Evolutionary conservation across 2,113 vertebrate genomes (phyloP), one percentile per base, ranked within the genome.

Genomic region (Oreochromis spilurus): DNA sequence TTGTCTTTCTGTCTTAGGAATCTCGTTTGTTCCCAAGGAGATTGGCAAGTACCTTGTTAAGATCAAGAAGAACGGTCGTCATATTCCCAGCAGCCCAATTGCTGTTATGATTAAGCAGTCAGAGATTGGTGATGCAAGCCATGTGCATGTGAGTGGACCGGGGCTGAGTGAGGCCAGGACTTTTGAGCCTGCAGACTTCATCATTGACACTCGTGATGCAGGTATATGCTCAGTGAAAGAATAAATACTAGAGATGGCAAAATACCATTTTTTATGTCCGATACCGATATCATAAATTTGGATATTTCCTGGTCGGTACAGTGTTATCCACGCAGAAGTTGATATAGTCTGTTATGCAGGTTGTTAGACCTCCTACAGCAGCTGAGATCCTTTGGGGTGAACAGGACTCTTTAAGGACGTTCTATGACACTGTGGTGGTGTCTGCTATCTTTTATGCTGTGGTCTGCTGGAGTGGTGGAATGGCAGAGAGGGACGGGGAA

Each of bases 1-100:
- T 58, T 6, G 78, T 12, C 10, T 82, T 7, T 80, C 54, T 36
- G 17, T 53, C 17, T 3, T 89, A 97, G 97, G 97, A 1, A 97
- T 98, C 90, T 98, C 97, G 0, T 98, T 98, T 60, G 96, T 97
- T 21, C 98, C 97, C 4, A 98, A 97, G 88, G 97, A 98, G 96
- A 97, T 96, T 1, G 97, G 97, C 1, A 97, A 98, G 85, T 97
- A 98, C 88, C 84, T 98, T 34, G 97, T 98, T 4, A 98, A 97
- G 53, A 97, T 98, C 78, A 97, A 97, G 94, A 98, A 97, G 92
- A 97, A 97, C 2, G 97, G 97, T 1, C 95, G 96, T 36, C 97
- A 98, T 3, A 97, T 98, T 86, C 96, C 97, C 9, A 98, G 92
- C 94, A 98, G 97, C 94, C 97, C 98, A 75, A 97, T 96, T 38